Conservation (phyloP, 1,140 invertebrate genomes). For the Drosophila pallidifrons region DNA sequence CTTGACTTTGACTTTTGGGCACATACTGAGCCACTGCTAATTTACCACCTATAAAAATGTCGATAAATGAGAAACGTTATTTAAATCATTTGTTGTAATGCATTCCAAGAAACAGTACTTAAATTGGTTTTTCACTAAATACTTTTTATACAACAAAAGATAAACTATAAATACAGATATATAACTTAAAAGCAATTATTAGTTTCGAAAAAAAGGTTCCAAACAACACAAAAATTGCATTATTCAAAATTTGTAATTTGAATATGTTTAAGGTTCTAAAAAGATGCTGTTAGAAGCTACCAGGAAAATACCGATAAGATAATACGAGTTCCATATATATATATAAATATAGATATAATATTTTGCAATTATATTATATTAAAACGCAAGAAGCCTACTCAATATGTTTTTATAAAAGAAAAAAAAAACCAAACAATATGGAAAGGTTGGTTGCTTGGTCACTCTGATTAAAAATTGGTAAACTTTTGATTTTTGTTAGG, state of each 20-base stretch:
- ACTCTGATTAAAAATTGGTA: slow-evolving; percentile 21
- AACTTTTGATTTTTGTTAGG: slow-evolving; percentile 36
- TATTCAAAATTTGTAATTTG: slow-evolving; percentile 3
- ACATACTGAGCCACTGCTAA: slow-evolving; percentile 80
- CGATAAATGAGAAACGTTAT: slow-evolving; percentile 82
- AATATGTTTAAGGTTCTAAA: slow-evolving; percentile 30
- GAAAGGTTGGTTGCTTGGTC: slow-evolving; percentile 12
- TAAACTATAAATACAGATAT: slow-evolving; percentile 19
- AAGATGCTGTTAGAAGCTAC: slow-evolving; percentile 53
- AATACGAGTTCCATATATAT: slow-evolving; percentile 20
- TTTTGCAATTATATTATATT: slow-evolving; percentile 17
- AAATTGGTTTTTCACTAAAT: slow-evolving; percentile 40
- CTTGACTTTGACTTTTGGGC: slow-evolving; percentile 81
- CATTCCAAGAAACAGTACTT: slow-evolving; percentile 49
- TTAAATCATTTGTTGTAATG: slow-evolving; percentile 54
- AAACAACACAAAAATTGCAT: slow-evolving; percentile 25
- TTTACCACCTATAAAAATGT: slow-evolving; percentile 84
- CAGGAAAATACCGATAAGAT: slow-evolving; percentile 38
- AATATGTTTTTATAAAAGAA: slow-evolving; percentile 16
- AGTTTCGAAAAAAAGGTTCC: slow-evolving; percentile 21
- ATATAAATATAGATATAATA: slow-evolving; percentile 17
- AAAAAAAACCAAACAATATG: slow-evolving; percentile 18
- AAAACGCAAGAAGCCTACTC: slow-evolving; percentile 35
- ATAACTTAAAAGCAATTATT: slow-evolving; percentile 36
- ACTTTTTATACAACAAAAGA: slow-evolving; percentile 30